phyloP scores from a whole-genome alignment of 1,140 invertebrate species.

The Zaprionus inermis region DNA sequence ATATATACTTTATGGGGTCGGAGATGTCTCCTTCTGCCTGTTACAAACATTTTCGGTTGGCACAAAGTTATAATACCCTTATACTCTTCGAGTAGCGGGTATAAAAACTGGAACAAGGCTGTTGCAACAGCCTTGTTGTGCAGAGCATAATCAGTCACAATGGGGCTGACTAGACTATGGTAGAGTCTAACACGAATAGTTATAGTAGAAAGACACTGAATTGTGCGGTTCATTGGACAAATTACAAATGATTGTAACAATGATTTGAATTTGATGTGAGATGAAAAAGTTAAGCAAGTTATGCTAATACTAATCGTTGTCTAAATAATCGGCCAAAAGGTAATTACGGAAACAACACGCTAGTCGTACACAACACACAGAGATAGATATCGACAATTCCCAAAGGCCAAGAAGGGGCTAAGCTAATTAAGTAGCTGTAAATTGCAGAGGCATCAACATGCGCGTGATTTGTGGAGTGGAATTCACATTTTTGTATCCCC shows the following conservation, averaged over 20 bases:
- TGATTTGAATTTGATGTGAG: slow-evolving; percentile 15
- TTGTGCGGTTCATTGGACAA: neutral
- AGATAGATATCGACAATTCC: neutral
- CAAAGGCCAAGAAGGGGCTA: neutral
- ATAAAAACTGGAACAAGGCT: slow-evolving; percentile 38
- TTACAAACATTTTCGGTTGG: no score
- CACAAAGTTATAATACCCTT: no score
- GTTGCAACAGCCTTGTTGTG: slow-evolving; percentile 30
- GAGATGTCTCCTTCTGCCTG: no score
- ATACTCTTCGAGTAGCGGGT: no score
- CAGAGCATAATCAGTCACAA: slow-evolving; percentile 12
- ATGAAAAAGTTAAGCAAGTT: slow-evolving; percentile 62
- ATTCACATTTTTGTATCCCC: no score
- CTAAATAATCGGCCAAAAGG: slow-evolving; percentile 50
- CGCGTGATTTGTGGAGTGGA: neutral
- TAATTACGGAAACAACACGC: slow-evolving; percentile 46
- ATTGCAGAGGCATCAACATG: slow-evolving; percentile 16
- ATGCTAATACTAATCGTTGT: slow-evolving; percentile 59
- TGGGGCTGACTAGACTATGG: neutral
- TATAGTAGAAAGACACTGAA: neutral
- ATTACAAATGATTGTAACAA: neutral
- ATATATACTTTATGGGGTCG: no score
- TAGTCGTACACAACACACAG: neutral
- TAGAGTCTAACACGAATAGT: no score
- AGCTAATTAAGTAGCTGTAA: slow-evolving; percentile 20